phyloP scores from a whole-genome alignment of 2,113 vertebrate genomes.

The Eclectus roratus region DNA sequence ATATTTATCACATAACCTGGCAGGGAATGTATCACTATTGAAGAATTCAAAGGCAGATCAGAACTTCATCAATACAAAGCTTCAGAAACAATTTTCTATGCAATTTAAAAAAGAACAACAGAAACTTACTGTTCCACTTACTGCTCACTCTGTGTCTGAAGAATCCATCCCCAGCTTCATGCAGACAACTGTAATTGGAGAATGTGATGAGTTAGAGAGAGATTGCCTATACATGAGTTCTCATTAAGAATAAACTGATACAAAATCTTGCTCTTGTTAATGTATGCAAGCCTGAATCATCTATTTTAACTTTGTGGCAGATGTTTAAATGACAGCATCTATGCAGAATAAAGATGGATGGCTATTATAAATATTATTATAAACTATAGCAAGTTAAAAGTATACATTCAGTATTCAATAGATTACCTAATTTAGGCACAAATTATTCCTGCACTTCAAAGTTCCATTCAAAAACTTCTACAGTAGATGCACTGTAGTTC shows the following conservation, averaged over 20 bases:
- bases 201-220: neutral
- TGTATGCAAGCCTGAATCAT: conserved; percentile 48
- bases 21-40: neutral
- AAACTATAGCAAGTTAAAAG: conserved; percentile 24
- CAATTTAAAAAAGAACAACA: neutral
- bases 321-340: conserved; percentile 50
- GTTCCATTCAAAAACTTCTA: neutral
- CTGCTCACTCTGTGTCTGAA: neutral
- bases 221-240: conserved; percentile 15
- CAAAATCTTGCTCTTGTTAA: conserved; percentile 20
- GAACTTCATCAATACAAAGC: neutral
- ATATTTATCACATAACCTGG: neutral
- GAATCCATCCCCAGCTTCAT: conserved; percentile 6
- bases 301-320: conserved; percentile 46
- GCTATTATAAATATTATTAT: conserved; percentile 12
- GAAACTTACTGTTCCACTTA: conserved; percentile 27
- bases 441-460: neutral
- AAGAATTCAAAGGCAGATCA: neutral
- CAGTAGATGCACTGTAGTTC: neutral
- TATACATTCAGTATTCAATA: neutral
- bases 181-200: conserved; percentile 30
- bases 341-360: conserved; percentile 40
- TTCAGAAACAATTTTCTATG: neutral
- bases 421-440: neutral
- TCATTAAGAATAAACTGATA: conserved; percentile 39